Evolutionary conservation across 2,888 invertebrate species (phyloP), one percentile per base, ranked within the genome.

Genomic region (Halictus quadricinctus): DNA sequence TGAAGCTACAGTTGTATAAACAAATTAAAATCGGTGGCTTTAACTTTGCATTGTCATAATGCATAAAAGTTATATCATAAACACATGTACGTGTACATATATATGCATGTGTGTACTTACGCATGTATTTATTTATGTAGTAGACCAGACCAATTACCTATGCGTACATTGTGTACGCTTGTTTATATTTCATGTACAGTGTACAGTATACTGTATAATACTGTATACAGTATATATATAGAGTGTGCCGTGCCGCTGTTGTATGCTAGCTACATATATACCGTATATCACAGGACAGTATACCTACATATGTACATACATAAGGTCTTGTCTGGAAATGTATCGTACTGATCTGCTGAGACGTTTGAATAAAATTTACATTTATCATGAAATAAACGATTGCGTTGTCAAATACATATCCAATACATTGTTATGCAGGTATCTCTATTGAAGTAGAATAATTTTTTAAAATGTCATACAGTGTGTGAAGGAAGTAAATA

Each of bases 121-220:
- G 25, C 36, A 36, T 36, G 36, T 36, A 36, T 36, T 36, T 36
- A 36, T 36, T 36, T 60, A 25, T 15, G 29, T 66, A 54, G 10
- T 54, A 66, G 76, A 64, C 64, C 41, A 72, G 54, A 70, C 72
- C 64, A 21, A 46, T 79, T 72, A 36, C 36, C 36, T 36, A 73
- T 48, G 36, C 21, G n/a, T 41, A 70, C 25, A 21, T 73, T 72
- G 21, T 70, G 46, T 50, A 36, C 70, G 48, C 76, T 41, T 86
- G 86, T 82, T 79, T 86, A 86, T 79, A 60, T 73, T 84, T 76
- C 43, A 79, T n/a, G 10, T 66, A 58, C 36, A 29, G 29, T 64
- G 15, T 29, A 29, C 15, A 8, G 21, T 50, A 25, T 13, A 60
- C 13, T 0, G 54, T 54, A 36, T 36, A 36, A 54, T 54, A 10